Evolutionary conservation across 2,797 vertebrate species (phyloP).

Genomic region (Remorina albescens): DNA sequence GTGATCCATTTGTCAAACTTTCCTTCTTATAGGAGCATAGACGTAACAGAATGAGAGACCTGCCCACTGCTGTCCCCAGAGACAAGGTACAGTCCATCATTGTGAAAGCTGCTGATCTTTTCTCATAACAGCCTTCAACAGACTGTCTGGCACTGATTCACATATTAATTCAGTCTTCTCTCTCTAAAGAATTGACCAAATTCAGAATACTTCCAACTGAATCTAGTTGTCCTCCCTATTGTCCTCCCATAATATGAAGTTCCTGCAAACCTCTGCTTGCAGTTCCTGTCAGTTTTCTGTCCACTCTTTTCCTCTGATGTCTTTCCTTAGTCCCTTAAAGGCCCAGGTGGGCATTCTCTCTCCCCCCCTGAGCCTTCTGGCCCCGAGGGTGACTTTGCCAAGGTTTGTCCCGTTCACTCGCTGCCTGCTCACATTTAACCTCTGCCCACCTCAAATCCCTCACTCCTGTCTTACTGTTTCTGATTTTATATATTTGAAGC

Average conservation of each 20-base stretch:
- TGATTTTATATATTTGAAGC: not conserved
- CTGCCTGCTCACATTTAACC: constrained; percentile 73
- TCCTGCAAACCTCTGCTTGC: constrained; percentile 6
- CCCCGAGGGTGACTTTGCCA: constrained; percentile 89
- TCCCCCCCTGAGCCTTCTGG: constrained; percentile 88
- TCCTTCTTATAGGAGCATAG: constrained; percentile 90
- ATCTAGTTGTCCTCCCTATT: constrained; percentile 13
- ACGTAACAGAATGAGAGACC: constrained; percentile 93
- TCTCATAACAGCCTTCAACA: not conserved
- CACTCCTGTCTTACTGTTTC: not conserved
- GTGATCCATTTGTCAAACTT: constrained; percentile 2
- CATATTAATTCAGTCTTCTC: not conserved
- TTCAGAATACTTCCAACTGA: not conserved
- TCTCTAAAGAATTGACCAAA: constrained; percentile 12
- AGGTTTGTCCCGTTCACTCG: constrained; percentile 88
- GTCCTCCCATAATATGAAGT: constrained; percentile 4
- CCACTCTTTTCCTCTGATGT: constrained; percentile 46
- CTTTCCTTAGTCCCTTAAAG: constrained; percentile 91
- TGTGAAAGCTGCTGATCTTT: not conserved
- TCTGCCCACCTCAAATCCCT: not conserved
- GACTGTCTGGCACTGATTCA: not conserved
- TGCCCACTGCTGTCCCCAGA: constrained; percentile 88
- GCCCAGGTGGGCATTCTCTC: constrained; percentile 90
- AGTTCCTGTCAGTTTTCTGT: constrained; percentile 39
- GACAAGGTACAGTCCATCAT: constrained; percentile 89